Conservation (phyloP, 2,113 vertebrate species). For the Pseudonaja textilis region DNA sequence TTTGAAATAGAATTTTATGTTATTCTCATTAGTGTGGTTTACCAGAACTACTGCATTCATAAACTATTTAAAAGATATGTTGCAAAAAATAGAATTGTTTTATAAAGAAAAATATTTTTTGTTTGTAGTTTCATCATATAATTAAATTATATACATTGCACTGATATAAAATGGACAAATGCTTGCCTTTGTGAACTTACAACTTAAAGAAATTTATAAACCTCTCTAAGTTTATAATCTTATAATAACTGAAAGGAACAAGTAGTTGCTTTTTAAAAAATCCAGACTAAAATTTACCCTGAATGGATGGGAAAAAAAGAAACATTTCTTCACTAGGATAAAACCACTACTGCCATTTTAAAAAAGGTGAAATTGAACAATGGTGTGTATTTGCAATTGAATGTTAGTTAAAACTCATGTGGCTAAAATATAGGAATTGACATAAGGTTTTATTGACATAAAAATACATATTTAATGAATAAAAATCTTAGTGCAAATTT, state of each 20-base stretch:
- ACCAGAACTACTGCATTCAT: not conserved
- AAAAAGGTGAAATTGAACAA: not conserved
- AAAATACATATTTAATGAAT: not conserved
- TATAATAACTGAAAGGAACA: not conserved
- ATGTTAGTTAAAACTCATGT: not conserved
- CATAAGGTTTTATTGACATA: not conserved
- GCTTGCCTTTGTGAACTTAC: not conserved
- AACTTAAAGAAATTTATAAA: not conserved
- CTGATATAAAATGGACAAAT: not conserved
- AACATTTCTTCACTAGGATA: conserved; percentile 26
- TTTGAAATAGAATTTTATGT: not conserved
- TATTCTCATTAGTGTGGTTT: not conserved
- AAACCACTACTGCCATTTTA: not conserved
- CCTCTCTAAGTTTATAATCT: not conserved
- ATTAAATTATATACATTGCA: not conserved
- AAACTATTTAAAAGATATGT: not conserved
- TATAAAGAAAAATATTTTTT: not conserved
- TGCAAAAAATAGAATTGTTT: not conserved
- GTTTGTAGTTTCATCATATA: not conserved
- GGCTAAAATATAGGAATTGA: not conserved
- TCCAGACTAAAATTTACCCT: conserved; percentile 9
- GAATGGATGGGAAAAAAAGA: conserved; percentile 32
- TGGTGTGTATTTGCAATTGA: conserved; percentile 24
- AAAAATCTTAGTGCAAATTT: not conserved
- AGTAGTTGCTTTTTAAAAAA: not conserved